Base-by-base conservation (phyloP, 2,113 vertebrate species). In the Acrocephalus arundinaceus region DNA sequence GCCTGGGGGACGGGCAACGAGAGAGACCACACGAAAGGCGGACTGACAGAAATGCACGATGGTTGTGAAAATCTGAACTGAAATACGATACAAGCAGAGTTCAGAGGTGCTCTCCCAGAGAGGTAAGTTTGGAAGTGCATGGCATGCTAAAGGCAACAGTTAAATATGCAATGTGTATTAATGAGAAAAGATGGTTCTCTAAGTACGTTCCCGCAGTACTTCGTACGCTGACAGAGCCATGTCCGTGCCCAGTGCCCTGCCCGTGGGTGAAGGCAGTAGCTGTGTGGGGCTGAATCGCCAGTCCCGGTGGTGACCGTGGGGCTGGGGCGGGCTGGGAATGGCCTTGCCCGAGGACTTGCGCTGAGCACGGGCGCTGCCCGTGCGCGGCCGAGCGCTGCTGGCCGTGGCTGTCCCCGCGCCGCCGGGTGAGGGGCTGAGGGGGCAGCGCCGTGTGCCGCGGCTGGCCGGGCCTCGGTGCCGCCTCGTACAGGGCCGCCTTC, bases 191-290 rank as follows among this genome's bases (percentile, higher is more conserved):
- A 30, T 4, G 6, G 8, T 4, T 73, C 58, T 33, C 2, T 2
- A 21, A 25, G 3, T 18, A 5, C 0, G 1, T 9, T 35, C 41
- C 10, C 2, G 58, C 52, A 9, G 54, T 25, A 6, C 8, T 59
- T 33, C 1, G 6, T 13, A 4, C 0, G 1, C 28, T 31, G 28
- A 6, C 10, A 4, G 45, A 13, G 9, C 24, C 24, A 0, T 3
- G 27, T 8, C 16, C 41, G 20, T 37, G 21, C 10, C 9, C 9
- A 4, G 33, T 7, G 66, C 13, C 15, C 11, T 18, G 63, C 37
- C 49, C 16, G 5, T 11, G 23, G 67, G 15, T 17, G 49, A 31
- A 27, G 27, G 22, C 57, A 21, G 30, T 2, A 20, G 43, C 31
- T 35, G 2, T 20, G 43, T 31, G 31, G 13, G 41, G 35, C 48